Evolutionary conservation across 2,888 invertebrate species (phyloP), one percentile per base, ranked within the genome.

Genomic region (Saturnia japonica): DNA sequence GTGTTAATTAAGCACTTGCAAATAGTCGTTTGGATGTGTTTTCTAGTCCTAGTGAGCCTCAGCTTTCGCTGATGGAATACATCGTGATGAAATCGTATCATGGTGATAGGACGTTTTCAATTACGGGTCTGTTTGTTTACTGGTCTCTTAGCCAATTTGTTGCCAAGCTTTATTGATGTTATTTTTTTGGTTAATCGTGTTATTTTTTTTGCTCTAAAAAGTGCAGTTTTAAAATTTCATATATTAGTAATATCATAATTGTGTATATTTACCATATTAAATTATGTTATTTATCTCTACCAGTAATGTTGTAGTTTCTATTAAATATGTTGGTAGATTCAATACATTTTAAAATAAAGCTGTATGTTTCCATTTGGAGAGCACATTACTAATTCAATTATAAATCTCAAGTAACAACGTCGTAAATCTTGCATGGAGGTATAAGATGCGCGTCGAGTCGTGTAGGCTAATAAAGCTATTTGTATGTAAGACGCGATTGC

Each of bases 401-500:
- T 64, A 64, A 64, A 64, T 64, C 64, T 40, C 40, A 64, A 19
- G 40, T 64, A 64, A 64, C 40, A 64, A n/a, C 40, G n/a, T 64
- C 40, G 64, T 64, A 64, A 64, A 64, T 64, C 19, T 64, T 64
- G 34, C 40, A 64, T 22, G 34, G 34, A 62, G 60, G 28, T 34
- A 62, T 1, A 14, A 14, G 64, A 9, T 40, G 57, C 4, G 19
- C 40, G 14, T 64, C 64, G 64, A n/a, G 40, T n/a, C 40, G 40
- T 64, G 40, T 64, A 40, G n/a, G 40, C 64, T 64, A 64, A 64
- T 64, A 64, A 64, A 64, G 64, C 64, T 40, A 64, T 64, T 64
- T 64, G 40, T 64, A 64, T 64, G 64, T 64, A 64, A 64, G 64
- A 11, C 11, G 19, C 64, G n/a, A 40, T 40, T 12, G 40, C 19